Percentiles rank a stretch among this genome's conserved stretches.
phyloP scores from a whole-genome alignment of 2,888 invertebrate genomes.

The Arge pagana region DNA sequence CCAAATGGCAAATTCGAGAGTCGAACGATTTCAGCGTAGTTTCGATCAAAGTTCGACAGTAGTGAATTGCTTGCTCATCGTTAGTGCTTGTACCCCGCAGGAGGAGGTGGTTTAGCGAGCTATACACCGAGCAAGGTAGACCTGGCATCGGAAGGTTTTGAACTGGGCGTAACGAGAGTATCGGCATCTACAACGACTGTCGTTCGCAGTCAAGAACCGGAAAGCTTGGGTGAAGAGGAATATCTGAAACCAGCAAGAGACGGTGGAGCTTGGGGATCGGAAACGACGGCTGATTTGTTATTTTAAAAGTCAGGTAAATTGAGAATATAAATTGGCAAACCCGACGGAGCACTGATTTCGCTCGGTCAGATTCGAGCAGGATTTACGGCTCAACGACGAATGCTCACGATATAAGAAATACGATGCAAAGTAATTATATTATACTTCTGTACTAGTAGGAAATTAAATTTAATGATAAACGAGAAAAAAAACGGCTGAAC shows the following conservation, averaged over 20 bases:
- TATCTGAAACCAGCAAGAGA: conserved; percentile 58
- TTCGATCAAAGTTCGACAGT: conserved; percentile 11
- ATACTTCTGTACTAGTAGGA: conserved; percentile 11
- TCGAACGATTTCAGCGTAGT: neutral
- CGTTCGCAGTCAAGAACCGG: conserved; percentile 14
- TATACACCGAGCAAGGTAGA: conserved; percentile 83
- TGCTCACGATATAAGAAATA: conserved; percentile 12
- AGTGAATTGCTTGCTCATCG: conserved; percentile 30
- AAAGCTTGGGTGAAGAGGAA: conserved; percentile 46
- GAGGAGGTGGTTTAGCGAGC: conserved; percentile 65
- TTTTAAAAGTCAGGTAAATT: conserved; percentile 46
- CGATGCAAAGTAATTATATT: neutral
- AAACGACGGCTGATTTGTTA: conserved; percentile 58
- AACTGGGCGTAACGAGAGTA: conserved; percentile 77
- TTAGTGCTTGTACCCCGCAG: conserved; percentile 37
- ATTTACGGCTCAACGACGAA: conserved; percentile 5
- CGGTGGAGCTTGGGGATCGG: conserved; percentile 57
- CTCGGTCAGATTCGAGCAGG: conserved; percentile 12
- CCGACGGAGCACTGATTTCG: too few relatives aligned
- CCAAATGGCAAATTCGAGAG: too few relatives aligned
- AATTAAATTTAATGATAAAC: neutral
- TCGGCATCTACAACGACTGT: conserved; percentile 46
- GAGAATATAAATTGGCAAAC: conserved; percentile 16
- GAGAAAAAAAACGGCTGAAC: conserved; percentile 1
- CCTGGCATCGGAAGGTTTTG: conserved; percentile 69